Base-by-base conservation (phyloP, 2,888 invertebrate species). In the Thelaira solivaga region DNA sequence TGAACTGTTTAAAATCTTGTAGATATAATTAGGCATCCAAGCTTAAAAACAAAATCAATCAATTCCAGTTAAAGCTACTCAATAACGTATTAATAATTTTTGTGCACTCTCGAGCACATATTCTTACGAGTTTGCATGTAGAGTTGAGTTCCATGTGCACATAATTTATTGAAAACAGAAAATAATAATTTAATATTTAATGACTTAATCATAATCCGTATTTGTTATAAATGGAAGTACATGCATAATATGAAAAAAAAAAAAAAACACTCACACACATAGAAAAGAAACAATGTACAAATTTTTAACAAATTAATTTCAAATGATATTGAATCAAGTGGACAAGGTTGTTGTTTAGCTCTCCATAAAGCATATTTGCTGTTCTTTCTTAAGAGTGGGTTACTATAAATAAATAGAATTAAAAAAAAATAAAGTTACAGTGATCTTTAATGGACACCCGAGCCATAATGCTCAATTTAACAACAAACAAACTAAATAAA, bases 261-360 rank as follows among this genome's bases (percentile, higher is more conserved):
- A 20, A 24, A 31, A 36, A n/a, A 36, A 8, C 36, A 10, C 8
- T 10, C 1, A 22, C n/a, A 31, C n/a, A 55, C 8, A 47, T 6
- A n/a, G 10, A n/a, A 64, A 22, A 3, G 29, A 11, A n/a, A 10
- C 10, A 10, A 39, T 5, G 8, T 5, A 51, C 11, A 43, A 2
- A 31, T 53, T 59, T 65, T 51, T 13, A 64, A 36, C 16, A 53
- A 71, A 71, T 71, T 59, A 53, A 76, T 36, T 47, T 36, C 29
- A 62, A 65, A 61, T 62, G 20, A 49, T 53, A 72, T 76, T 62
- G 67, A 67, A n/a, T 72, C 72, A 53, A 55, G 55, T 67, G 61
- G 76, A 76, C 71, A 72, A 76, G 72, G 76, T 76, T 76, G 76
- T 76, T 76, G 61, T 76, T 72, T 47, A 47, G 29, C 64, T 41